These are phyloP conservation scores for Hipposideros larvatus DNA, from an alignment of 2,797 vertebrate species.

Conservation along the genomic window DNA sequence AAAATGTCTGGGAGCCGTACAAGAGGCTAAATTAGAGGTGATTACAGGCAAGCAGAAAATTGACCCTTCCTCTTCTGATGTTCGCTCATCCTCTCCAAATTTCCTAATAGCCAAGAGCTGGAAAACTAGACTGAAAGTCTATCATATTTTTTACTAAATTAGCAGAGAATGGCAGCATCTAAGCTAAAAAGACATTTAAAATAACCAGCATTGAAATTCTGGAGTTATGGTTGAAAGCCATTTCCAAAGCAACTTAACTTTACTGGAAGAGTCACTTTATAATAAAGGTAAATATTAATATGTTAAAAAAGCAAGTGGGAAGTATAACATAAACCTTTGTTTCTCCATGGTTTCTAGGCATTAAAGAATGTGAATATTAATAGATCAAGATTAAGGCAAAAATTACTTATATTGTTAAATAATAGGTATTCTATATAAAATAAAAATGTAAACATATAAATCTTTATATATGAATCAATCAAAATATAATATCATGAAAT, in stretches of 20 bases:
- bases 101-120: not conserved
- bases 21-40: not conserved
- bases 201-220: not conserved
- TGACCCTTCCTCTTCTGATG: conserved; percentile 38
- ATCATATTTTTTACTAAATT: conserved; percentile 17
- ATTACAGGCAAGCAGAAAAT: conserved; percentile 43
- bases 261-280: not conserved
- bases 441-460: conserved; percentile 3
- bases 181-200: not conserved
- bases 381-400: conserved; percentile 16
- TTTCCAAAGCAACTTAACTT: conserved; percentile 21
- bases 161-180: not conserved
- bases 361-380: not conserved
- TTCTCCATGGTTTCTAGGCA: not conserved
- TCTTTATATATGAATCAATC: not conserved
- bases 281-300: not conserved
- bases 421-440: not conserved
- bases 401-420: not conserved
- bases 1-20: conserved; percentile 40
- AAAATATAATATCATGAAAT: conserved; percentile 32
- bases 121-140: not conserved
- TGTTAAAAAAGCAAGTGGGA: conserved; percentile 1
- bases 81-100: conserved; percentile 53
- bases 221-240: not conserved
- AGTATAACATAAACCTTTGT: not conserved